These are phyloP conservation scores for Vireo griseus DNA, from an alignment of 2,797 vertebrate species.

Conservation along the genomic window DNA sequence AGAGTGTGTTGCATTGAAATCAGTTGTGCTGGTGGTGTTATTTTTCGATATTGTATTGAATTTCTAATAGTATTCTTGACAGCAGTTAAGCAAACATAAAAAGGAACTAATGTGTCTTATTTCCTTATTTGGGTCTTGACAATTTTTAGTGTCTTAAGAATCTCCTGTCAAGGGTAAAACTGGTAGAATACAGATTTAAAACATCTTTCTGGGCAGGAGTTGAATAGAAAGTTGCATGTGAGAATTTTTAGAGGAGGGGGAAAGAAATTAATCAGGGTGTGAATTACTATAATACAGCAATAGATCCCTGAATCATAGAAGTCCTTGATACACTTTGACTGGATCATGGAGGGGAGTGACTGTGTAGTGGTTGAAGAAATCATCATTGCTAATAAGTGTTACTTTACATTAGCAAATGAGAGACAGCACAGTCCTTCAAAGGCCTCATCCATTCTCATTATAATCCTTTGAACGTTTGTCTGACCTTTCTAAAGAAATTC, in stretches of 20 bases:
- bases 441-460: constrained; percentile 18
- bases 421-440: constrained; percentile 5
- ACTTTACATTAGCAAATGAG: constrained; percentile 51
- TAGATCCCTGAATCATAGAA: constrained; percentile 1
- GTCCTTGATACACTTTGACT: background rate
- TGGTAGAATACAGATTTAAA: constrained; percentile 12
- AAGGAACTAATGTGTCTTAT: constrained; percentile 10
- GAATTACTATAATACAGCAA: background rate
- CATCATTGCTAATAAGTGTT: constrained; percentile 42
- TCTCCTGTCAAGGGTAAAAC: background rate
- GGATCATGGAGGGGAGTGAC: background rate
- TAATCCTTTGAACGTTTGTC: constrained; percentile 19
- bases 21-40: background rate
- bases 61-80: background rate
- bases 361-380: constrained; percentile 7
- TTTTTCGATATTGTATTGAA: background rate
- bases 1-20: background rate
- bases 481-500: constrained; percentile 36
- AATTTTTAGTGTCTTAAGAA: constrained; percentile 39
- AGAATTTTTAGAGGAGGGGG: background rate
- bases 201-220: background rate
- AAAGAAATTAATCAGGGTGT: background rate
- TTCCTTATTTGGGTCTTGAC: constrained; percentile 10
- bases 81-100: background rate
- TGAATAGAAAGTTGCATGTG: background rate